Evolutionary conservation across 2,797 vertebrate genomes (phyloP), one percentile per base, ranked within the genome.

Genomic region (Prunella strophiata): DNA sequence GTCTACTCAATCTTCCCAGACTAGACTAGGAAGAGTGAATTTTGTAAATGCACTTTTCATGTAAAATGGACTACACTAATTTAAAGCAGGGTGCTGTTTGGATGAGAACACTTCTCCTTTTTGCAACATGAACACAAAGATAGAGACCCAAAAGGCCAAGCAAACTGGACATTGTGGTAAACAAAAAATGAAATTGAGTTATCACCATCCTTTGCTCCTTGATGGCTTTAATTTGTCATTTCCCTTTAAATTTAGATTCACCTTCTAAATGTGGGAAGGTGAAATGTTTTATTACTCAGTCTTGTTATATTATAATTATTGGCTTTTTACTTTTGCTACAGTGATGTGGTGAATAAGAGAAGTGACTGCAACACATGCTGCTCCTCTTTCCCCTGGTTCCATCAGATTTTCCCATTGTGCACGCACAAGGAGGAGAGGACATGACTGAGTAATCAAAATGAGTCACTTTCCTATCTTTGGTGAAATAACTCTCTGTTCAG

Each of bases 401-500:
- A 94, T 88, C 89, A 91, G 85, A 43, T 77, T 93, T 93, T 94
- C 85, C 88, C 89, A 90, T 45, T 96, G 95, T 94, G 77, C 80
- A 38, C 2, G 27, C 85, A 82, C 71, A 48, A 94, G 94, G 89
- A 95, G 91, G 51, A 94, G 66, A 95, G 85, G 73, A 94, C 93
- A 95, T 43, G 89, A 82, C 88, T 92, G 93, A 95, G 83, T 92
- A 96, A 96, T 93, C 94, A 89, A 94, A 95, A 95, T 93, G 94
- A 97, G 82, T 95, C 95, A 95, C 85, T 93, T 94, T 94, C 94
- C 95, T 95, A 88, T 94, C 89, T 94, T 91, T 84, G 96, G 79
- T 94, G 91, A 95, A 96, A 94, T 93, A 94, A 96, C 80, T 74
- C 92, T 90, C 93, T 96, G 94, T 96, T 96, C 94, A 93, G 91